Evolutionary conservation across 2,113 vertebrate genomes (phyloP).

Genomic region (Ariopsis seemanni): DNA sequence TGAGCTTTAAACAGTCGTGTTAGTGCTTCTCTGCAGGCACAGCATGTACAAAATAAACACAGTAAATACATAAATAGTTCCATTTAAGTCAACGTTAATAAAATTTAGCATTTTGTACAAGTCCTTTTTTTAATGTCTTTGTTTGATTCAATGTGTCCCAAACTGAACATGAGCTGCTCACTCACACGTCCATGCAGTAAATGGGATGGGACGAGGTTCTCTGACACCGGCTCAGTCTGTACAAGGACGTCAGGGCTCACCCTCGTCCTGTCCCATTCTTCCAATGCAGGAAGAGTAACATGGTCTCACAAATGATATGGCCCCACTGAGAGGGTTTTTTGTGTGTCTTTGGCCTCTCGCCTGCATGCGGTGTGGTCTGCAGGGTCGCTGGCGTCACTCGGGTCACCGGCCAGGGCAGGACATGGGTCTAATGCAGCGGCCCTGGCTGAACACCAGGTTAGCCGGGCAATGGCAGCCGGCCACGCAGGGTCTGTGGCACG

Average conservation of each 20-base stretch:
- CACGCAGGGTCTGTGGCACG: slow-evolving; percentile 86
- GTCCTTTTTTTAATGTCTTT: slow-evolving; percentile 48
- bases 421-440: slow-evolving; percentile 92
- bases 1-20: slow-evolving; percentile 22
- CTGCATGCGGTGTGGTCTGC: slow-evolving; percentile 35
- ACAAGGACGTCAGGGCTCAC: not conserved
- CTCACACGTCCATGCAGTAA: not conserved
- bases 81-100: slow-evolving; percentile 70
- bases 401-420: slow-evolving; percentile 93
- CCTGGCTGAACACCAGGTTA: slow-evolving; percentile 87
- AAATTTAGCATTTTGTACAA: slow-evolving; percentile 68
- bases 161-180: not conserved
- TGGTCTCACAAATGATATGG: not conserved
- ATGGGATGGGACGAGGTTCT: not conserved
- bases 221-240: not conserved
- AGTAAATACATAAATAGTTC: slow-evolving; percentile 78
- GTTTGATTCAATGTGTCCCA: not conserved
- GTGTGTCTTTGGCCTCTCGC: slow-evolving; percentile 11
- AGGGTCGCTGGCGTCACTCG: slow-evolving; percentile 49
- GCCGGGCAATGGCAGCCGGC: slow-evolving; percentile 97
- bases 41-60: slow-evolving; percentile 43
- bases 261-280: not conserved
- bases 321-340: not conserved
- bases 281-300: not conserved
- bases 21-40: slow-evolving; percentile 16